phyloP scores from a whole-genome alignment of 2,888 invertebrate genomes.

The Drosophila percnosoma region DNA sequence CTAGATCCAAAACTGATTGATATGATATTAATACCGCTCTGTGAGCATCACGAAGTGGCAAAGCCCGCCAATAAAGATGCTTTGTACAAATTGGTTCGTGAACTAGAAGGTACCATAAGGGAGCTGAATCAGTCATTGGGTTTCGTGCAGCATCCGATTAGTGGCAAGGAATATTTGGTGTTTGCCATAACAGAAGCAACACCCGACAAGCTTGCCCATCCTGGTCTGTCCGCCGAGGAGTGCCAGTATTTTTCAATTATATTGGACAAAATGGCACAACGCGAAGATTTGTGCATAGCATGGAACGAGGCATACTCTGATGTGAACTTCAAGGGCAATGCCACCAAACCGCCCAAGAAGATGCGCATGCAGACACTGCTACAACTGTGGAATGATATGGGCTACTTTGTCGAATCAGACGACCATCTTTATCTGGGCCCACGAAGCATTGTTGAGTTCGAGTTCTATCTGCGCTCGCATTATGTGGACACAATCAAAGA shows the following conservation, averaged over 20 bases:
- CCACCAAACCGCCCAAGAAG: conserved; percentile 35
- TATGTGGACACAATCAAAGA: conserved; percentile 53
- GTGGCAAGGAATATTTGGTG: conserved; percentile 59
- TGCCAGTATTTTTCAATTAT: conserved; percentile 60
- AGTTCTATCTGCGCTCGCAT: conserved; percentile 58
- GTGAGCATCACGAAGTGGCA: conserved; percentile 39
- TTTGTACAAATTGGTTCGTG: conserved; percentile 49
- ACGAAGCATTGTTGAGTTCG: conserved; percentile 62
- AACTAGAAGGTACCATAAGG: conserved; percentile 39
- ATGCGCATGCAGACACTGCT: conserved; percentile 56
- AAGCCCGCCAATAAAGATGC: conserved; percentile 44
- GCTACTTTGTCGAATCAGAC: conserved; percentile 51
- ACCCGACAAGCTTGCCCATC: conserved; percentile 50
- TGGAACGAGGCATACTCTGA: conserved; percentile 62
- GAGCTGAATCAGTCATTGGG: conserved; percentile 48
- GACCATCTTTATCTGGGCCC: conserved; percentile 60
- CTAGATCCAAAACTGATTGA: conserved; percentile 54
- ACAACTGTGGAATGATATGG: conserved; percentile 60
- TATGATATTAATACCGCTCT: conserved; percentile 53
- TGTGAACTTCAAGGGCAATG: conserved; percentile 12
- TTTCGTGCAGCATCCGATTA: conserved; percentile 57
- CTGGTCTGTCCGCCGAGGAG: conserved; percentile 53
- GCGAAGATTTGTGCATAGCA: conserved; percentile 41
- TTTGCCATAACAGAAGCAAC: conserved; percentile 60
- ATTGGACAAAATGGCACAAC: conserved; percentile 50